Base-by-base conservation (phyloP, 2,797 vertebrate species). In the Peromyscus nudipes region DNA sequence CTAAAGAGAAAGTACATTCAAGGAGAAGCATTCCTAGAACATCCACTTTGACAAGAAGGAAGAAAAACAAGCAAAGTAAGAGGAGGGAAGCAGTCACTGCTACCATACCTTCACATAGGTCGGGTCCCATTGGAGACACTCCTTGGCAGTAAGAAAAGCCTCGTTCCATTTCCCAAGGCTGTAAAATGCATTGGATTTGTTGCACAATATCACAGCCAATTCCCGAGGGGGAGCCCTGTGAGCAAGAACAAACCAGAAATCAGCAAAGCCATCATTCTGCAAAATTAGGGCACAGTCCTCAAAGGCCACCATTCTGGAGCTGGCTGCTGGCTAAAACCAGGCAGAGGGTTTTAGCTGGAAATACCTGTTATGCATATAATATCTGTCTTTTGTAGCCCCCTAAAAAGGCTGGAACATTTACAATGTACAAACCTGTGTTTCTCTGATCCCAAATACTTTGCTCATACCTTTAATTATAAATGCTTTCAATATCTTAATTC, bases 181-280 rank as follows among this genome's bases (percentile, higher is more conserved):
- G 96, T 98, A 99, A 94, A 98, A 97, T 1, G 98, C 98, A 52
- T 98, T 98, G 87, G 99, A 98, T 93, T 98, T 98, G 96, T 99
- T 99, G 98, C 98, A 99, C 57, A 98, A 85, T 19, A 99, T 86
- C 88, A 98, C 98, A 60, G 99, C 98, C 95, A 99, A 80, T 23
- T 99, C 98, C 71, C 49, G 97, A 2, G 84, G 79, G 31, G 96
- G 92, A 52, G 97, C 92, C 89, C 98, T 99, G 8, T 75, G 92
- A 97, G 94, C 1, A 97, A 55, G 90, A 98, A 97, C n/a, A 87
- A 73, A 75, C 14, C 1, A 16, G 46, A 6, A 23, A 17, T 90
- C 40, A 10, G 6, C 69, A 76, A 89, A 92, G 34, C 4, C 23
- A 62, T 46, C 89, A 23, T 75, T 60, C 16, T 62, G 31, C 76